Conservation (phyloP, 2,888 invertebrate species). For the Mylabris sibirica region DNA sequence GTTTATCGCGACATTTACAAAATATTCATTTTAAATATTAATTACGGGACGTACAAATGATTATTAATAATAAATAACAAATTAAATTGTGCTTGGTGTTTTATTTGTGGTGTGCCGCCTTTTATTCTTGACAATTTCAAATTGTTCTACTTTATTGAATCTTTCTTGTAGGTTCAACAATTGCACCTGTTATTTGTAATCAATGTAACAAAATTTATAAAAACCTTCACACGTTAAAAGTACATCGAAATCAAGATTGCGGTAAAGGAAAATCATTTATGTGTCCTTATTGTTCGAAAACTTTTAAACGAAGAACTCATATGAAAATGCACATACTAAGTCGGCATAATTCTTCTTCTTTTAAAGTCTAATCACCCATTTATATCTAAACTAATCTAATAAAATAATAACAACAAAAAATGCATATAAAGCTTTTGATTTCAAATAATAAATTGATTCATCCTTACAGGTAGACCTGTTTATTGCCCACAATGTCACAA, state of each 20-base stretch:
- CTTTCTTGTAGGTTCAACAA: slow-evolving; percentile 11
- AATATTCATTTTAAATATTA: neutral
- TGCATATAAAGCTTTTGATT: neutral
- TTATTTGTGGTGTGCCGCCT: neutral
- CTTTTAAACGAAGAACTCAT: slow-evolving; percentile 18
- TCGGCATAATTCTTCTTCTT: neutral
- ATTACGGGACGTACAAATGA: neutral
- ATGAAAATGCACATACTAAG: slow-evolving; percentile 20
- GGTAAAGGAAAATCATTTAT: slow-evolving; percentile 56
- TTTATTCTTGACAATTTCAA: neutral
- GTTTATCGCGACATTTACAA: neutral
- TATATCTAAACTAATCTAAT: neutral
- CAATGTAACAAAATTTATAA: slow-evolving; percentile 22
- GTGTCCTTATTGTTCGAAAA: slow-evolving; percentile 32
- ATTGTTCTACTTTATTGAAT: neutral
- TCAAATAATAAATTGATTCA: neutral
- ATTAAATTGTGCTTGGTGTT: neutral
- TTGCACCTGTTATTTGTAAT: slow-evolving; percentile 6
- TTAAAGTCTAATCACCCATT: neutral
- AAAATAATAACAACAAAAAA: neutral
- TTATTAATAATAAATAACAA: neutral
- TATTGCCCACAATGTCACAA: slow-evolving; percentile 27
- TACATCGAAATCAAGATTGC: slow-evolving; percentile 59
- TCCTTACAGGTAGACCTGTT: slow-evolving; percentile 13
- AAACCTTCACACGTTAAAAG: slow-evolving; percentile 40